phyloP scores from a whole-genome alignment of 2,113 vertebrate genomes.

The Pipa parva region DNA sequence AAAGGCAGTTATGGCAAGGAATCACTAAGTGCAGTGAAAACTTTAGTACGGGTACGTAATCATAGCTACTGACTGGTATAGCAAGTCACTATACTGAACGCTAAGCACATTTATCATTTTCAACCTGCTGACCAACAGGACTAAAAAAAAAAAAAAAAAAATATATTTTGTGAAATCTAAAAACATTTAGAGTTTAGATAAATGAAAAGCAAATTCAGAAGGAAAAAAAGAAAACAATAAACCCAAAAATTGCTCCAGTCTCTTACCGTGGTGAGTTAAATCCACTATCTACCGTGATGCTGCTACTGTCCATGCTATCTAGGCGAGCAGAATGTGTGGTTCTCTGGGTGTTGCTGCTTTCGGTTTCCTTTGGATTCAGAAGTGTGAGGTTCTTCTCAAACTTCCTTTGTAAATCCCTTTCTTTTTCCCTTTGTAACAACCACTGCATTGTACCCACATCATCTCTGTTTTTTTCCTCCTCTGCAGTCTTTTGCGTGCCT shows the following conservation, averaged over 20 bases:
- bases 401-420: constrained; percentile 89
- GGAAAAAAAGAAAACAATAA: background rate
- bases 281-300: constrained; percentile 96
- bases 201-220: no score
- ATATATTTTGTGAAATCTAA: no score
- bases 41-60: no score
- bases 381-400: constrained; percentile 97
- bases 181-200: no score
- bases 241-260: constrained; percentile 4
- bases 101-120: no score
- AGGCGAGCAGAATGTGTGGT: constrained; percentile 90
- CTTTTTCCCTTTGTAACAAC: constrained; percentile 91
- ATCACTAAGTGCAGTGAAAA: no score
- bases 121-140: no score
- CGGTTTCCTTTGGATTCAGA: constrained; percentile 81
- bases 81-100: no score
- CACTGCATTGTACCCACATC: constrained; percentile 93
- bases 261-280: constrained; percentile 99
- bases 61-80: no score
- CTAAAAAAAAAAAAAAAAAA: no score
- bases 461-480: constrained; percentile 76
- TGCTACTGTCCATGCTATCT: constrained; percentile 98
- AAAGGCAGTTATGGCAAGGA: no score
- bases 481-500: constrained; percentile 69
- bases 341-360: constrained; percentile 87